phyloP scores from a whole-genome alignment of 2,113 vertebrate genomes.

The Panurus biarmicus region DNA sequence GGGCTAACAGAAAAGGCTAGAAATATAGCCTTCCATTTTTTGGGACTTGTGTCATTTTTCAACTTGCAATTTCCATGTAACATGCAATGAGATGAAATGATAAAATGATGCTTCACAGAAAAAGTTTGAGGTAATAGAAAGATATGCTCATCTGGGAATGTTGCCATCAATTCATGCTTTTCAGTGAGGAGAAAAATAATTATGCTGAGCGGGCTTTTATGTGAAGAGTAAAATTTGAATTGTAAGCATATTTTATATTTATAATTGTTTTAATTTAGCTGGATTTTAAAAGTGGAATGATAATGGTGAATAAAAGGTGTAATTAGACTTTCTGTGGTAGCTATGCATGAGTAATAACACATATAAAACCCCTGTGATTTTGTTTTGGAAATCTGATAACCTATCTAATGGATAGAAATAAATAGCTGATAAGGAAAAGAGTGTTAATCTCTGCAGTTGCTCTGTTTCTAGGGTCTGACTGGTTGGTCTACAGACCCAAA shows the following conservation, averaged over 20 bases:
- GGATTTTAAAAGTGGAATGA: background rate
- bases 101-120: background rate
- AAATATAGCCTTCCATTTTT: background rate
- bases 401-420: background rate
- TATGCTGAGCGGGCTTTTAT: background rate
- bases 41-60: background rate
- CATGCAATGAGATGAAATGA: background rate
- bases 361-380: background rate
- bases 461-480: background rate
- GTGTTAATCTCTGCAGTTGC: background rate
- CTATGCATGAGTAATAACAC: background rate
- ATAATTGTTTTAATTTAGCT: background rate
- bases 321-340: background rate
- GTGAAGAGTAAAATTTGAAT: background rate
- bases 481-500: background rate
- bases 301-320: background rate
- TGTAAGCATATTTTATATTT: background rate
- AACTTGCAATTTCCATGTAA: background rate
- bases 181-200: background rate
- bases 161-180: background rate
- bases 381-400: background rate
- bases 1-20: background rate
- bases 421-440: background rate
- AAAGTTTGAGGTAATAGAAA: constrained; percentile 19
- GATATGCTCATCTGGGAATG: background rate